Base-by-base conservation (phyloP, 2,113 vertebrate species). In the Chrysemys picta region DNA sequence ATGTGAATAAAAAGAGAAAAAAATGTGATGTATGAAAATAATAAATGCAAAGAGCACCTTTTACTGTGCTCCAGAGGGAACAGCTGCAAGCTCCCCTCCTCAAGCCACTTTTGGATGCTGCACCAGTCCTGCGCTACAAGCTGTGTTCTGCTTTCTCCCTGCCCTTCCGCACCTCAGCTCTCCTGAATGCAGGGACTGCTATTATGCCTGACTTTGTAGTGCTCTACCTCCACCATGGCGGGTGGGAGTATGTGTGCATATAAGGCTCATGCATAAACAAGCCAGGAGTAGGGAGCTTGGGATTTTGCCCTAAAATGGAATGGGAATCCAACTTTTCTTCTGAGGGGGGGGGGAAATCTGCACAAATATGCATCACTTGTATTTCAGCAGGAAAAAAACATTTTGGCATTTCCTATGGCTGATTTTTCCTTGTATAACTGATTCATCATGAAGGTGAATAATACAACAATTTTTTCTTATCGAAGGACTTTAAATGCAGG, bases 201-300 rank as follows among this genome's bases (percentile, higher is more conserved):
- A 42, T 75, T 42, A 3, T 25, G 81, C 17, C 1, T 2, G 5
- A 27, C 19, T 13, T 79, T 86, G 53, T 78, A 19, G 27, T 35
- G 45, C 2, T 4, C 42, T 50, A 2, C 6, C 8, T 84, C 72
- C 50, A 45, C 2, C 0, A 0, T 2, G 50, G n/a, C 29, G 35
- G 10, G 35, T 53, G 52, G 17, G 52, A 17, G 52, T 17, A 17
- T 53, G 52, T 53, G 52, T 3, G 2, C 9, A n/a, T 42, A 16
- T 0, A 0, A 4, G 10, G 3, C 22, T 11, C 17, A 24, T 89
- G 47, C 1, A 84, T 42, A 89, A 82, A 78, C 8, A 87, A 3
- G 5, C 3, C 59, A 1, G 5, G 1, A 8, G 5, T 4, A 52
- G 29, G 1, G 3, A 53, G 35, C 42, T 5, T 17, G 56, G 1